Evolutionary conservation across 2,888 invertebrate species (phyloP).

Genomic region (Mellilla xanthometata): DNA sequence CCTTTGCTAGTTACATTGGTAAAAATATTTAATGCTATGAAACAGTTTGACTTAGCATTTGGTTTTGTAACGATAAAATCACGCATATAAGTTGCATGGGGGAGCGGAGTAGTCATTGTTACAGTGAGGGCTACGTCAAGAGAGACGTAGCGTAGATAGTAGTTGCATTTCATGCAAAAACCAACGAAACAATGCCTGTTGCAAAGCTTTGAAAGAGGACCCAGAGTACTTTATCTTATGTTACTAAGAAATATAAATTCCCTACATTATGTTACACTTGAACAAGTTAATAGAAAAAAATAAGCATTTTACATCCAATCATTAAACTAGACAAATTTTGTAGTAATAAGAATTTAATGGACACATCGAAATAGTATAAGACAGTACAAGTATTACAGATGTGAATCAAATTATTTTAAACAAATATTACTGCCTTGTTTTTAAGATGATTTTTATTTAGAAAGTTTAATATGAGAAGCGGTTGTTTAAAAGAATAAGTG

Average conservation of each 20-base stretch:
- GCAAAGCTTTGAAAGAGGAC: conserved; percentile 64
- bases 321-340: conserved; percentile 45
- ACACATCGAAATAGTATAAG: conserved; percentile 45
- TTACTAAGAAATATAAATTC: conserved; percentile 74
- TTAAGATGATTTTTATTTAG: background rate
- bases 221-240: conserved; percentile 77
- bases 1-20: conserved; percentile 81
- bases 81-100: conserved; percentile 56
- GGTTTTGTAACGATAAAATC: conserved; percentile 68
- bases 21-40: conserved; percentile 80
- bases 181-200: conserved; percentile 49
- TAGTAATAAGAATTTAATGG: conserved; percentile 46
- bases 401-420: conserved; percentile 45
- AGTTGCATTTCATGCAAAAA: conserved; percentile 50
- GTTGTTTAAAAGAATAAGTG: conserved; percentile 51
- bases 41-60: conserved; percentile 79
- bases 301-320: conserved; percentile 51
- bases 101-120: conserved; percentile 45
- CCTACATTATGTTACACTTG: conserved; percentile 77
- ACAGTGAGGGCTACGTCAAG: conserved; percentile 30
- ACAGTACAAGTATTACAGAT: conserved; percentile 34
- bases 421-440: conserved; percentile 30
- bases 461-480: conserved; percentile 17
- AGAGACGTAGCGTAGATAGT: conserved; percentile 32
- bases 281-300: conserved; percentile 60